phyloP scores from a whole-genome alignment of 2,888 invertebrate species.

The Parapristionchus giblindavisi region DNA sequence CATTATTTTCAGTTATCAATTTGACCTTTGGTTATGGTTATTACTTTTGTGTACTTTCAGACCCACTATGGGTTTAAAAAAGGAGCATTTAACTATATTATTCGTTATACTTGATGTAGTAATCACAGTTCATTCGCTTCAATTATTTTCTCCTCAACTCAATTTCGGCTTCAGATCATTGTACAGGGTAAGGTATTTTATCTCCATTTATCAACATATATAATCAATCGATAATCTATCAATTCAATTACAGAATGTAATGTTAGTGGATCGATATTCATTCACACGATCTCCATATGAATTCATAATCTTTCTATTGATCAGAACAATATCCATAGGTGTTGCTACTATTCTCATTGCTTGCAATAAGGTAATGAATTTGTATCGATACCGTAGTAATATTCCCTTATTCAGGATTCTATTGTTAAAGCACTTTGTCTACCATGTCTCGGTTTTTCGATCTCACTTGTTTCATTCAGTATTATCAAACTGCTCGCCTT shows the following conservation, averaged over 20 bases:
- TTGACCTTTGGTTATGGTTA: too few species aligned
- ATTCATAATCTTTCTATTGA: slow-evolving; percentile 40
- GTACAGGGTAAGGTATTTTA: not conserved
- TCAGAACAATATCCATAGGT: slow-evolving; percentile 37
- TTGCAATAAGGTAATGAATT: slow-evolving; percentile 31
- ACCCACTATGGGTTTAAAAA: not conserved
- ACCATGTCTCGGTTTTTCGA: not conserved
- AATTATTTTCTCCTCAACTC: slow-evolving; percentile 43
- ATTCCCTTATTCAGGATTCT: not conserved
- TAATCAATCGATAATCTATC: not conserved
- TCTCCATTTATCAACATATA: too few species aligned
- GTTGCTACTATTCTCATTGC: slow-evolving; percentile 39
- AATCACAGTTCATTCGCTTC: slow-evolving; percentile 45
- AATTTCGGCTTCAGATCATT: slow-evolving; percentile 25
- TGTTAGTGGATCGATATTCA: slow-evolving; percentile 34
- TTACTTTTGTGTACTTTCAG: too few species aligned
- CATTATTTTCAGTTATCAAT: too few species aligned
- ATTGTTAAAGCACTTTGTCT: not conserved
- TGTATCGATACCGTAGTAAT: not conserved
- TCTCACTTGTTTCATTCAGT: slow-evolving; percentile 42
- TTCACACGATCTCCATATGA: slow-evolving; percentile 44
- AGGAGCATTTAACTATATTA: not conserved
- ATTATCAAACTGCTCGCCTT: slow-evolving; percentile 61
- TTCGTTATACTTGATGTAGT: slow-evolving; percentile 44
- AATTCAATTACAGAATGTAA: not conserved